These are phyloP conservation scores for Epizoanthus stellaris DNA, from an alignment of 92 coral and sea anemone species.

Conservation along the genomic window DNA sequence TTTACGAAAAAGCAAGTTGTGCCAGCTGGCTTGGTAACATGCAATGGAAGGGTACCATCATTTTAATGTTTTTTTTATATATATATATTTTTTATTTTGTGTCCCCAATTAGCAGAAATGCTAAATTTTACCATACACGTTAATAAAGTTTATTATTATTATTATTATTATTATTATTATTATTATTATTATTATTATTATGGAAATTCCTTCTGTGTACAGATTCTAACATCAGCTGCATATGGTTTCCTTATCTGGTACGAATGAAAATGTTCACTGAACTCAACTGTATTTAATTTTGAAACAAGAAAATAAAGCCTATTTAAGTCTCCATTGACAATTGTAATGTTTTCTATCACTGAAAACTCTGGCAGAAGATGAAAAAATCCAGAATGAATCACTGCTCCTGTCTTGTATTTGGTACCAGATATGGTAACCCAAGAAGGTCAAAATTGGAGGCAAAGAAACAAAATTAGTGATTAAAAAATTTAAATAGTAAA, in stretches of 20 bases:
- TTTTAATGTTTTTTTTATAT: too few relatives aligned
- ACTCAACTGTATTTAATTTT: constrained; percentile 51
- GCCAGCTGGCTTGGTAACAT: constrained; percentile 47
- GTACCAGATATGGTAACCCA: constrained; percentile 59
- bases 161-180: too few relatives aligned
- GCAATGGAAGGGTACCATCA: constrained; percentile 59
- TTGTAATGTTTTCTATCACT: constrained; percentile 48
- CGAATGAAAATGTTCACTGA: constrained; percentile 56
- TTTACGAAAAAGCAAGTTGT: constrained; percentile 34
- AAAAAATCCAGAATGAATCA: constrained; percentile 55
- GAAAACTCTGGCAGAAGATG: constrained; percentile 60
- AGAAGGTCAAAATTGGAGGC: constrained; percentile 37
- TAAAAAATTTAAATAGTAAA: too few relatives aligned
- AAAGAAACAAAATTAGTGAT: neutral
- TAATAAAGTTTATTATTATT: too few relatives aligned
- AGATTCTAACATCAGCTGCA: constrained; percentile 18
- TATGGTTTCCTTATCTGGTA: constrained; percentile 46
- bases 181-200: too few relatives aligned
- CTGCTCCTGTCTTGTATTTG: constrained; percentile 55
- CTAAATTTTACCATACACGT: too few relatives aligned
- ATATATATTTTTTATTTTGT: too few relatives aligned
- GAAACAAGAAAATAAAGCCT: constrained; percentile 50
- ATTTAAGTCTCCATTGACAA: constrained; percentile 54
- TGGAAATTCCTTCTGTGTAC: constrained; percentile 55
- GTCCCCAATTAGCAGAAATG: too few relatives aligned